These are phyloP conservation scores for Oryctolagus cuniculus DNA, from an alignment of 2,113 vertebrate genomes.

Conservation along the genomic window mOryCun1.1 NC_091432.1:227098001-227098500, in stretches of 20 bases:
- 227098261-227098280: constrained; percentile 29
- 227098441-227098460: not conserved
- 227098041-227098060: not conserved
- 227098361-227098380: not conserved
- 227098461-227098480: not conserved
- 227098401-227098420: not conserved
- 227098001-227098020: not conserved
- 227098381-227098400: not conserved
- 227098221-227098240: constrained; percentile 21
- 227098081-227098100: not conserved
- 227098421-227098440: not conserved
- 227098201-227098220: not conserved
- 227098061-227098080: not conserved
- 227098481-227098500: not conserved
- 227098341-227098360: constrained; percentile 4
- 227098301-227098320: not conserved
- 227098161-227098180: not conserved
- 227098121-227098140: not conserved
- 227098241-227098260: not conserved
- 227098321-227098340: not conserved
- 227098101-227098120: not conserved
- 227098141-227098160: rapidly evolving
- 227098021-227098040: not conserved
- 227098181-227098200: not conserved
- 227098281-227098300: not conserved